Base-by-base conservation (phyloP, 2,113 vertebrate species). In the Elachura formosa region DNA sequence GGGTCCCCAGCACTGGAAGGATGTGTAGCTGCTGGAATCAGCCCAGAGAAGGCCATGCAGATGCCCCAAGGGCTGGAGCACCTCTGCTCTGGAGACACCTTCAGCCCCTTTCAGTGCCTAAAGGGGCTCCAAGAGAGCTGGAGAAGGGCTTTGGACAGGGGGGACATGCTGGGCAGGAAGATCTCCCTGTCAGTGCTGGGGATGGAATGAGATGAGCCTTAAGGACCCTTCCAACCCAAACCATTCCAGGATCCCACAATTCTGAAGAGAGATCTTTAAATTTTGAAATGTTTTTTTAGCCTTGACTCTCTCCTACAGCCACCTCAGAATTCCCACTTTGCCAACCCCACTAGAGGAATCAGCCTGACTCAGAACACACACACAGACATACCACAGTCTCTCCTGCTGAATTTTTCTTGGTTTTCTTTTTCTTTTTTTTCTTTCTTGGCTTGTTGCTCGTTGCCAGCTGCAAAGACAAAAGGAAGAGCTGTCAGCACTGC, bases 361-460 rank as follows among this genome's bases (percentile, higher is more conserved):
- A 23, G 76, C 26, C 54, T 34, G 21, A 24, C 55, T 36, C 40
- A 21, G 34, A 29, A n/a, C 23, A 36, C 31, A 48, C 31, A 48
- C 0, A 2, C 29, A 59, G 26, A 95, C 96, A 16, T 98, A 99
- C 99, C 98, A 91, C 92, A 89, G 89, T 28, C 34, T 98, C 98
- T 71, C 96, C 97, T 54, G 97, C 6, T 4, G 93, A 23, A 6
- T 63, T 80, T 56, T 97, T 98, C 97, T 98, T 98, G 66, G 97
- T 98, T 94, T 98, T 98, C 96, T 98, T 98, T 94, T 98, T 99
- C 97, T 99, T 99, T 93, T 98, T 99, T 94, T 99, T 99, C 97
- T 99, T 99, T 76, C 98, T 98, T 29, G 97, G 83, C 95, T 98
- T 98, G 94, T 98, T 98, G 88, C 92, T 97, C 31, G 64, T 31